Percentiles rank a stretch among this genome's conserved stretches.
Evolutionary conservation across 2,797 vertebrate genomes (phyloP).

Genomic region (Telmatherina bonti): DNA sequence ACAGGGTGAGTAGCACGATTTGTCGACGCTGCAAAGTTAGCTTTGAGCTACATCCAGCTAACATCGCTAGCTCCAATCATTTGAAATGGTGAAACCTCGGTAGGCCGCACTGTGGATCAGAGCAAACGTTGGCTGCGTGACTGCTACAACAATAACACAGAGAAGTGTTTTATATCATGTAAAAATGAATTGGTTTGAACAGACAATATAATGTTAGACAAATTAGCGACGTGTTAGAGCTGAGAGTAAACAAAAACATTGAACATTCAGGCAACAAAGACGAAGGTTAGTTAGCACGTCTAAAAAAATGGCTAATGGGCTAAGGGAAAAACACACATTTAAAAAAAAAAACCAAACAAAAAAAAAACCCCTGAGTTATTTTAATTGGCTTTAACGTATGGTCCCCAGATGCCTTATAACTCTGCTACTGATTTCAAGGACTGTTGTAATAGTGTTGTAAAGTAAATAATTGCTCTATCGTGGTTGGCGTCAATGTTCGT

Average conservation of each 20-base stretch:
- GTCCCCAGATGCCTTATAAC: background rate
- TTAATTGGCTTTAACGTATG: background rate
- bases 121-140: background rate
- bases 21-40: conserved; percentile 41
- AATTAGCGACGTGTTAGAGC: background rate
- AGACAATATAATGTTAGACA: background rate
- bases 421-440: background rate
- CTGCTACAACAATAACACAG: background rate
- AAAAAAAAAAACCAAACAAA: too few species aligned
- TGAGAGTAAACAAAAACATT: background rate
- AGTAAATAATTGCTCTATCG: background rate
- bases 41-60: conserved; percentile 26
- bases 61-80: conserved; percentile 8
- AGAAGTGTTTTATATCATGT: background rate
- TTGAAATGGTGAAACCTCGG: background rate
- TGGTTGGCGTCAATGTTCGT: background rate
- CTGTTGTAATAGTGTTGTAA: background rate
- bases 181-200: background rate
- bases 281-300: conserved; percentile 1
- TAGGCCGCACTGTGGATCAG: conserved; percentile 20
- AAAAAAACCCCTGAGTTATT: fast-evolving
- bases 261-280: background rate
- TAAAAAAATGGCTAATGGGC: background rate
- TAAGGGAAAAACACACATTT: too few species aligned
- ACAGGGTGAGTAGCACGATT: conserved; percentile 72